These are phyloP conservation scores for Acrobasis suavella DNA, from an alignment of 2,888 invertebrate genomes.

Conservation along the genomic window DNA sequence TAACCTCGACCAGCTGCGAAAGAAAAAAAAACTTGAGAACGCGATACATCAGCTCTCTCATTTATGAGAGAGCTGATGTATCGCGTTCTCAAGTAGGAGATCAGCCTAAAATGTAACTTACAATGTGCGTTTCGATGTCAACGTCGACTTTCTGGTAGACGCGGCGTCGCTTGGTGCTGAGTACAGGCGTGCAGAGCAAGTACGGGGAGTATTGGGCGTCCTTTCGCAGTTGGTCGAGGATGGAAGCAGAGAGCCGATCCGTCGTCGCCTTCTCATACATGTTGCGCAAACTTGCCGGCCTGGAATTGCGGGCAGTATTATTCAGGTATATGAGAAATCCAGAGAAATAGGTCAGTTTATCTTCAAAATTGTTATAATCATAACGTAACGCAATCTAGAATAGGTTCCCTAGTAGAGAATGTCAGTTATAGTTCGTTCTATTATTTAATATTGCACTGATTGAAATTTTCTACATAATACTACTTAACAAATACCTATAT, in stretches of 20 bases:
- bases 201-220: conserved; percentile 85
- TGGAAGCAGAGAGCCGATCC: conserved; percentile 84
- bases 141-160: conserved; percentile 87
- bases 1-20: too few relatives aligned
- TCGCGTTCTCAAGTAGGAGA: conserved; percentile 45
- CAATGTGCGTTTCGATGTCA: conserved; percentile 94
- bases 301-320: conserved; percentile 42
- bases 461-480: too few relatives aligned
- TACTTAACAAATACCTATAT: too few relatives aligned
- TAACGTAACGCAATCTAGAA: too few relatives aligned
- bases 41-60: too few relatives aligned
- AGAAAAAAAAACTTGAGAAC: too few relatives aligned
- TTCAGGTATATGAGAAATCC: too few relatives aligned
- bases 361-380: too few relatives aligned
- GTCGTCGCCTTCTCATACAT: conserved; percentile 91
- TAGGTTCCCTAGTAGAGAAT: too few relatives aligned
- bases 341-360: too few relatives aligned
- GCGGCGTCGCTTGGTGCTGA: conserved; percentile 86
- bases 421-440: too few relatives aligned
- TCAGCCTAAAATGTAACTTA: conserved; percentile 74
- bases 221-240: conserved; percentile 84
- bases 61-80: conserved; percentile 84
- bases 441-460: too few relatives aligned
- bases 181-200: conserved; percentile 91
- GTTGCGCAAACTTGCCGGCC: conserved; percentile 88